These are phyloP conservation scores for Sitta europaea DNA, from an alignment of 2,113 vertebrate species.

Conservation along the genomic window DNA sequence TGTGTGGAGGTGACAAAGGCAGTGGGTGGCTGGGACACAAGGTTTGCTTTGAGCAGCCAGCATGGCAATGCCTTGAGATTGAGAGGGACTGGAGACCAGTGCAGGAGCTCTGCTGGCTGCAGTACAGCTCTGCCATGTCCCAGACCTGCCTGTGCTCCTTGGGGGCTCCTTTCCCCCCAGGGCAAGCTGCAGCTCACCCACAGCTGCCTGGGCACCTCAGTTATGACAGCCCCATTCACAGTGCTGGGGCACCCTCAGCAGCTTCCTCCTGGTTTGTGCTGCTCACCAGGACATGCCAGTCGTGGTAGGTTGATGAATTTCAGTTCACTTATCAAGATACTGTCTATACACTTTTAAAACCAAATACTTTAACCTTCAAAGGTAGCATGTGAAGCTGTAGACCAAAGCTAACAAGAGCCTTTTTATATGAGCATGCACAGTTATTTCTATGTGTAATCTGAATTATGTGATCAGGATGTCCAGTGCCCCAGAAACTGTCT, in stretches of 20 bases:
- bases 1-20: not conserved
- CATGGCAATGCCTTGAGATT: rapidly evolving
- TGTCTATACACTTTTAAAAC: not conserved
- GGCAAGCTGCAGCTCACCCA: not conserved
- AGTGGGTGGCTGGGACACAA: not conserved
- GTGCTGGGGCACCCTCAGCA: not conserved
- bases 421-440: conserved; percentile 33
- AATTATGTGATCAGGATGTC: conserved; percentile 37
- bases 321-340: not conserved
- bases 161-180: not conserved
- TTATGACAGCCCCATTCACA: no score
- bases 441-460: conserved; percentile 58
- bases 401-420: conserved; percentile 20
- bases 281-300: not conserved
- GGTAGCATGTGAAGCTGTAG: conserved; percentile 21
- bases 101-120: not conserved
- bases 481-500: not conserved
- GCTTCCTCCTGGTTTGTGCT: not conserved
- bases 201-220: not conserved
- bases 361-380: not conserved
- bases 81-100: not conserved
- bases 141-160: not conserved
- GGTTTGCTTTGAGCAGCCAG: not conserved
- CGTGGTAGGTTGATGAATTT: not conserved
- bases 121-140: rapidly evolving